A percentile compares a stretch with the other conserved stretches of the same genome.
phyloP scores from a whole-genome alignment of 2,113 vertebrate genomes.

The Clinocottus analis region DNA sequence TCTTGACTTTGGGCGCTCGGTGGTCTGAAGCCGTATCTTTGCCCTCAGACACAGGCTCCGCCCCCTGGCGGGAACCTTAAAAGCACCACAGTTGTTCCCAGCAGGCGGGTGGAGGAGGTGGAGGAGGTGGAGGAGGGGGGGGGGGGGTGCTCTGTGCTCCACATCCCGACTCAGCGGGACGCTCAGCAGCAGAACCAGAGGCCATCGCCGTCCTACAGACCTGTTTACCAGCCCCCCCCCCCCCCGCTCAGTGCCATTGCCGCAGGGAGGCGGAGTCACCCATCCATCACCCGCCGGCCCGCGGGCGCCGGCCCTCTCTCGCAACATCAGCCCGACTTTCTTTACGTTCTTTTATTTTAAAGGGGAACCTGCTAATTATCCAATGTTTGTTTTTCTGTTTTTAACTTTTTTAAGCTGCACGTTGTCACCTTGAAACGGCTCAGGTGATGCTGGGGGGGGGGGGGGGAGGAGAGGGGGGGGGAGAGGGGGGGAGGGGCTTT shows the following conservation, averaged over 20 bases:
- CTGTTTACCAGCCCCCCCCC: too few relatives aligned
- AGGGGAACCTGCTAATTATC: slow-evolving; percentile 68
- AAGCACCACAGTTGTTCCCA: background rate
- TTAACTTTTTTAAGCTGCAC: slow-evolving; percentile 53
- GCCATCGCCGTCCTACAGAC: slow-evolving; percentile 65
- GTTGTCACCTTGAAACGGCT: slow-evolving; percentile 53
- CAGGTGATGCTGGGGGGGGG: too few relatives aligned
- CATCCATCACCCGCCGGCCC: slow-evolving; percentile 72
- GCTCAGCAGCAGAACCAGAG: slow-evolving; percentile 55
- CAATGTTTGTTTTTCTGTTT: slow-evolving; percentile 64
- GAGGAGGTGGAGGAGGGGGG: background rate
- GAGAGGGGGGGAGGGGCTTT: slow-evolving; percentile 46
- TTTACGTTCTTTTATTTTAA: slow-evolving; percentile 47
- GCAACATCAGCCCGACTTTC: slow-evolving; percentile 14
- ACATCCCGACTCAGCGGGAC: slow-evolving; percentile 48
- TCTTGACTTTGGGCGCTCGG: background rate
- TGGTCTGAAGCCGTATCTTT: too few relatives aligned
- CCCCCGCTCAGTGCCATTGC: too few relatives aligned
- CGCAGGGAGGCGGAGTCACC: slow-evolving; percentile 66
- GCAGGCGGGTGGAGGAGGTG: background rate
- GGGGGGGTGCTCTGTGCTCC: slow-evolving; percentile 48
- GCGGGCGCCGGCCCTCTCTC: slow-evolving; percentile 54
- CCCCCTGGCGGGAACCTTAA: background rate
- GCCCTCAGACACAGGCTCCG: background rate
- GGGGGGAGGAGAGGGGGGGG: too few relatives aligned